Base-by-base conservation (phyloP, 2,113 vertebrate species). In the Sylvilagus bachmani region DNA sequence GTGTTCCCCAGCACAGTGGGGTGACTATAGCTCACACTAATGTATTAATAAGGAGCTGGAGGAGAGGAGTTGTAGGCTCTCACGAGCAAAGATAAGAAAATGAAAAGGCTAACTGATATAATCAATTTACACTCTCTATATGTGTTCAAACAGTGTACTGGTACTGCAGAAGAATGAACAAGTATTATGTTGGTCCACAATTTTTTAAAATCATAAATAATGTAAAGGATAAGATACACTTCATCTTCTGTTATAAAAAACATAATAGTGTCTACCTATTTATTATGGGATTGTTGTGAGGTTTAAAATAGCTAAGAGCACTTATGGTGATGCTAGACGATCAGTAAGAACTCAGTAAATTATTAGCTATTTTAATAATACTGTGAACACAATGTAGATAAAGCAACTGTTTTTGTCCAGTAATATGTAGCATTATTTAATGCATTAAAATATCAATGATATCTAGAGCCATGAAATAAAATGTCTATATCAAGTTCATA, bases 401-500 rank as follows among this genome's bases (percentile, higher is more conserved):
- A 66, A 90, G 17, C 58, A 44, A 71, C 29, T 62, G 55, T 22
- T 89, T 79, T 81, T 86, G 66, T 79, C 78, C 31, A 33, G n/a
- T 79, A 61, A 61, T 19, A 87, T 55, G 33, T 53, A 84, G 84
- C 1, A 77, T 66, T 73, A 89, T 53, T 66, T 53, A 87, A 84
- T 71, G 27, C 31, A 79, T 6, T 66, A 9, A 2, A 44, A 17
- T 24, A 17, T 58, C 80, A 83, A 25, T 29, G 83, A 82, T 31
- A 73, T 64, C 74, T 80, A 87, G 74, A 95, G 93, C 53, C 36
- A 89, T 19, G 38, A 89, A 79, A 93, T 62, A 27, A 51, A 82
- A 2, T n/a, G 21, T 62, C 71, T 49, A 78, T 19, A 64, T 38
- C 36, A 64, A 83, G 6, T 69, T 84, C 29, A 91, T 10, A 77